A percentile compares a stretch with the other conserved stretches of the same genome.
Evolutionary conservation across 2,113 vertebrate species (phyloP).

Genomic region (Nymphicus hollandicus): DNA sequence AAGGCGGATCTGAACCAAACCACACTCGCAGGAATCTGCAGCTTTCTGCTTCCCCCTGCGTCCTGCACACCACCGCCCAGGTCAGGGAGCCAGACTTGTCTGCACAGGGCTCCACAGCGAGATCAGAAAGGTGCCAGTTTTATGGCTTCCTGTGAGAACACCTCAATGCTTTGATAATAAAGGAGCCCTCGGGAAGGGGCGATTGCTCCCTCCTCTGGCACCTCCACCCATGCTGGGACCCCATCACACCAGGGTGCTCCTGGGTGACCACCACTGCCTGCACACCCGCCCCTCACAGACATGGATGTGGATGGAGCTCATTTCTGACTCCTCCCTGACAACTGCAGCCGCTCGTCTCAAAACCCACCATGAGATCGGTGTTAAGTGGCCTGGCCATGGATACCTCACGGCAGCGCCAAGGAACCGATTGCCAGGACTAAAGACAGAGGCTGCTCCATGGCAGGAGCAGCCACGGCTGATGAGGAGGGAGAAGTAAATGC

Average conservation of each 20-base stretch:
- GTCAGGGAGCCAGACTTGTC: not conserved
- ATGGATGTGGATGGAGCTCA: rapidly evolving
- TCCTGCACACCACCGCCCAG: not conserved
- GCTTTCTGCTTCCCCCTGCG: not conserved
- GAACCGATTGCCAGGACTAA: rapidly evolving
- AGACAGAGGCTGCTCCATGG: not conserved
- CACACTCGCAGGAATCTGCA: not conserved
- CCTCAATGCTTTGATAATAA: not conserved
- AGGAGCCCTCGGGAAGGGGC: not conserved
- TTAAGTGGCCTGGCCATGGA: rapidly evolving
- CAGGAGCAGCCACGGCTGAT: not conserved
- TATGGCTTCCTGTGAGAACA: not conserved
- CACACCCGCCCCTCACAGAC: not conserved
- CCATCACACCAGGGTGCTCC: rapidly evolving
- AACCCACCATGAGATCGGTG: rapidly evolving
- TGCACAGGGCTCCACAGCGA: not conserved
- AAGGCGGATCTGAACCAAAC: not conserved
- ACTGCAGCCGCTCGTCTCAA: not conserved
- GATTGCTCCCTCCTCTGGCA: rapidly evolving
- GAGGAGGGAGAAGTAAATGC: not conserved
- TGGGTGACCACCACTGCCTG: not conserved
- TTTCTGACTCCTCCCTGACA: not conserved
- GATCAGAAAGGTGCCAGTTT: not conserved
- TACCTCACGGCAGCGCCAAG: not conserved
- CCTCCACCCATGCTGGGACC: not conserved